phyloP scores from a whole-genome alignment of 2,797 vertebrate species.

The Clarias pachynema region DNA sequence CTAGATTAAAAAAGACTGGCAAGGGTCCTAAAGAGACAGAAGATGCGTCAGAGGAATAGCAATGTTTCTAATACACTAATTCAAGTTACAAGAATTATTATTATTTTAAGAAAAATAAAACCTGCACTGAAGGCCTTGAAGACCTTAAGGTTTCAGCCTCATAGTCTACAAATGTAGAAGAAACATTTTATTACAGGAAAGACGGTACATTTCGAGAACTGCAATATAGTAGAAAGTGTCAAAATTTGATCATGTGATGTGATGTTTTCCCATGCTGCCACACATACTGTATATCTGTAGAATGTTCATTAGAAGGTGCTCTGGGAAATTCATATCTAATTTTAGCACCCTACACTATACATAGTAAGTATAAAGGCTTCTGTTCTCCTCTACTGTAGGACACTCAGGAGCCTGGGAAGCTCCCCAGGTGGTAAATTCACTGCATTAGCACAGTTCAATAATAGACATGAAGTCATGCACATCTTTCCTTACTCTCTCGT shows the following conservation, averaged over 20 bases:
- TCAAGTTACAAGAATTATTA: no score
- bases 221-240: neutral
- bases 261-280: neutral
- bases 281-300: neutral
- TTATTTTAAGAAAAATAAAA: no score
- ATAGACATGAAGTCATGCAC: constrained; percentile 5
- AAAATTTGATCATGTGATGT: neutral
- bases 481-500: neutral
- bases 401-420: constrained; percentile 4
- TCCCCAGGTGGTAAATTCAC: constrained; percentile 14
- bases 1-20: no score
- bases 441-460: constrained; percentile 4
- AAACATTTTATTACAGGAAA: neutral
- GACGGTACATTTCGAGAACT: neutral
- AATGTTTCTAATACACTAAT: no score
- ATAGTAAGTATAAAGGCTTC: constrained; percentile 8
- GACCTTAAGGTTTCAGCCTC: no score
- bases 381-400: constrained; percentile 25
- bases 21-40: no score
- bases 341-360: neutral
- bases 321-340: constrained; percentile 20
- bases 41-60: no score
- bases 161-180: neutral
- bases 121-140: no score
- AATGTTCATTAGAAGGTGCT: neutral